phyloP scores from a whole-genome alignment of 1,140 invertebrate genomes.

The Ganaspis sp. region DNA sequence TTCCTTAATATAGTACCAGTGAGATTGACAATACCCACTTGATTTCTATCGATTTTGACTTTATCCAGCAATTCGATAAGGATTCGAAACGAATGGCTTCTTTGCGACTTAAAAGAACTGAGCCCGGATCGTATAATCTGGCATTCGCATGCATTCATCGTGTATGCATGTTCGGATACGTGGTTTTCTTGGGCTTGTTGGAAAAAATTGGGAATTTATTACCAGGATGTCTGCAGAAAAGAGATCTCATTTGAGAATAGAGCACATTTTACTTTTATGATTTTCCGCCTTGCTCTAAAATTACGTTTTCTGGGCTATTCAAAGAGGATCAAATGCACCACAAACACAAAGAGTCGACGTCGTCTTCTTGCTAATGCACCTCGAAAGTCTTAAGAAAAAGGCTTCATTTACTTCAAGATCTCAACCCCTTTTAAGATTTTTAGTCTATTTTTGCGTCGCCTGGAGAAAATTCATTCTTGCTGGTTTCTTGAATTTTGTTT shows the following conservation, averaged over 20 bases:
- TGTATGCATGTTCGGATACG: slow-evolving; percentile 2
- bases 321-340: slow-evolving; percentile 13
- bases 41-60: slow-evolving; percentile 27
- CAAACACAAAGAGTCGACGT: neutral
- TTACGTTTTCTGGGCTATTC: neutral
- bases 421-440: too few species aligned
- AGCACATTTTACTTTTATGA: slow-evolving; percentile 15
- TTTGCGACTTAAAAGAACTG: slow-evolving; percentile 17
- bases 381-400: neutral
- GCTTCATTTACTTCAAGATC: neutral
- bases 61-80: slow-evolving; percentile 27
- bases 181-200: neutral
- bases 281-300: slow-evolving; percentile 2
- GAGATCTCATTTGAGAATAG: slow-evolving; percentile 6
- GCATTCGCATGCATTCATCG: slow-evolving; percentile 14
- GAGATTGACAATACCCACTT: slow-evolving; percentile 10
- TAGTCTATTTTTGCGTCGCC: too few species aligned
- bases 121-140: slow-evolving; percentile 16
- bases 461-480: too few species aligned
- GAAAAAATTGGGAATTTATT: slow-evolving; percentile 1
- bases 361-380: slow-evolving; percentile 1
- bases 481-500: too few species aligned
- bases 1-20: neutral
- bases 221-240: neutral
- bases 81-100: slow-evolving; percentile 7